phyloP scores from a whole-genome alignment of 2,113 vertebrate species.

The Myodes glareolus region DNA sequence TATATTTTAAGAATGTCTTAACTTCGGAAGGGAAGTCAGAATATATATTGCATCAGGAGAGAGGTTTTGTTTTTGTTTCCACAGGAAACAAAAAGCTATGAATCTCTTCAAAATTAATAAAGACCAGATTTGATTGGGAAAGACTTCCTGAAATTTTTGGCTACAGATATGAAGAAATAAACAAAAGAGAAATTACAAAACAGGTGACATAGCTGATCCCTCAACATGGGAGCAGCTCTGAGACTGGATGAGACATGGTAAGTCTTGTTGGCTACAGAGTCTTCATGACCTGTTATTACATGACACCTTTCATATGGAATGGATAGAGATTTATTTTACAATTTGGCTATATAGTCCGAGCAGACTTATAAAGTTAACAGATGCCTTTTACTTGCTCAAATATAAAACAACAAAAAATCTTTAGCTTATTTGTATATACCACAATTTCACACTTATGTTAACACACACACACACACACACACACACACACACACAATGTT shows the following conservation, averaged over 20 bases:
- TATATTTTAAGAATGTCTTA: background rate
- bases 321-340: no score
- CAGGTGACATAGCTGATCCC: no score
- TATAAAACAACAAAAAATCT: background rate
- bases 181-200: no score
- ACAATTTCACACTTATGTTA: background rate
- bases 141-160: background rate
- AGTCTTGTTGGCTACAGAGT: background rate
- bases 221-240: background rate
- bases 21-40: background rate
- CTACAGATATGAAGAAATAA: background rate
- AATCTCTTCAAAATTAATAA: background rate
- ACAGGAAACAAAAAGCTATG: no score
- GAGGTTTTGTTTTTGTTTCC: no score
- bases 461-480: no score
- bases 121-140: background rate
- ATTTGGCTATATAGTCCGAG: background rate
- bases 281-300: background rate
- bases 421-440: background rate
- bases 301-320: background rate
- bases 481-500: no score
- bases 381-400: background rate
- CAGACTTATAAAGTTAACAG: background rate
- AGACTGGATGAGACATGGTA: background rate
- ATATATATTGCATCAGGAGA: background rate